phyloP scores from a whole-genome alignment of 64 coral and sea anemone species.

The Montipora foliosa region DNA sequence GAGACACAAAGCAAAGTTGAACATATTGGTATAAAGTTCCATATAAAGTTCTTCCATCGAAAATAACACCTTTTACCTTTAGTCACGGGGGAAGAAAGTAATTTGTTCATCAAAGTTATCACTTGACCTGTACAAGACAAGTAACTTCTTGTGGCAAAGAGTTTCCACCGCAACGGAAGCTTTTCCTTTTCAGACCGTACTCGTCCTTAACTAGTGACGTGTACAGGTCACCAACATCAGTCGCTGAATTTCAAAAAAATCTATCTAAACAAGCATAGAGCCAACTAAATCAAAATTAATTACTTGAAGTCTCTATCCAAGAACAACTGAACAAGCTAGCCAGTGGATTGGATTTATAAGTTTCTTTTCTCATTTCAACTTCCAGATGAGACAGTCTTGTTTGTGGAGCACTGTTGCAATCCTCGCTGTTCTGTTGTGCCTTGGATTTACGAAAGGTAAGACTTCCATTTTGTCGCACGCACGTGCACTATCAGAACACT shows the following conservation, averaged over 20 bases:
- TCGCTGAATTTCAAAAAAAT: background rate
- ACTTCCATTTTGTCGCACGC: background rate
- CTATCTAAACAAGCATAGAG: background rate
- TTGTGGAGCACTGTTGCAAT: constrained; percentile 20
- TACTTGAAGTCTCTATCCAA: background rate
- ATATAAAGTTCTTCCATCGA: background rate
- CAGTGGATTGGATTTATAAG: too few relatives aligned
- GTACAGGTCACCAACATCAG: background rate
- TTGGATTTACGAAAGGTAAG: background rate
- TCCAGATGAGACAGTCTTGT: constrained; percentile 34
- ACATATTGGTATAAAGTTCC: background rate
- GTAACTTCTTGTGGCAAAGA: background rate
- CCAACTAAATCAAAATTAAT: background rate
- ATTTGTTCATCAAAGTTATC: background rate
- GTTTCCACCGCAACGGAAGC: background rate
- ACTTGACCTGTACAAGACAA: background rate
- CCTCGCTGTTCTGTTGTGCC: background rate
- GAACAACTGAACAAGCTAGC: background rate
- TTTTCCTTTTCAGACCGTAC: background rate
- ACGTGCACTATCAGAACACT: background rate
- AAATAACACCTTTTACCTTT: background rate
- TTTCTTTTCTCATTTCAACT: background rate
- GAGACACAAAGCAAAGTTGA: background rate
- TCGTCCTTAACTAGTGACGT: background rate
- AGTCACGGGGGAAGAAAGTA: background rate